Conservation (phyloP, 35 echinoderm and acorn worm species). For the Lytechinus pictus region DNA sequence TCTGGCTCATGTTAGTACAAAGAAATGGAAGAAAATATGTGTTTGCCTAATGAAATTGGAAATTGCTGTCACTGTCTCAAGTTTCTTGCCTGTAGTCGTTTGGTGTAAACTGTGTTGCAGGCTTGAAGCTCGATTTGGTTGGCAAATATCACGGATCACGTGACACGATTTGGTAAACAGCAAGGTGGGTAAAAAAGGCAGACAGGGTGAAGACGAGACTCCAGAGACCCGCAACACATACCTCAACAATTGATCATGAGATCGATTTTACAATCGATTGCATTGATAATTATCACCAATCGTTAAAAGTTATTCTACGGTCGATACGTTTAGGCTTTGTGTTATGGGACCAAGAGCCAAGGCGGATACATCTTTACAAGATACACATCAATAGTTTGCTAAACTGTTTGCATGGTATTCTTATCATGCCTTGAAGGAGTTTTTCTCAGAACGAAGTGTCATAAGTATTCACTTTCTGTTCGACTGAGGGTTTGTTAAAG, state of each 20-base stretch:
- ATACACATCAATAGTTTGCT: background rate
- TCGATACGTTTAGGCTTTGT: no score
- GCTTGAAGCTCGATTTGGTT: background rate
- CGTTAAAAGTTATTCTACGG: no score
- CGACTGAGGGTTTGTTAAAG: background rate
- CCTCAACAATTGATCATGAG: no score
- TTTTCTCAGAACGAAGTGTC: background rate
- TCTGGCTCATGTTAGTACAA: background rate
- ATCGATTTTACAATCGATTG: no score
- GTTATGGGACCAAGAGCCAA: no score
- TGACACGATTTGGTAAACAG: background rate
- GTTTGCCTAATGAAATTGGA: constrained; percentile 12
- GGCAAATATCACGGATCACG: constrained; percentile 1
- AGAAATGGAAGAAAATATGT: background rate
- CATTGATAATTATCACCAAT: no score
- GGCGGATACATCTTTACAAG: no score
- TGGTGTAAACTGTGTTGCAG: background rate
- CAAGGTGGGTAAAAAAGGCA: background rate
- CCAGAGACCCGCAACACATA: no score
- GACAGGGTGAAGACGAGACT: background rate
- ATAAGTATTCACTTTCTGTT: background rate
- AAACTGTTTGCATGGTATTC: background rate
- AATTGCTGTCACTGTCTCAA: background rate
- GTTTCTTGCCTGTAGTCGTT: background rate
- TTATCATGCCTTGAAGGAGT: background rate